Evolutionary conservation across 2,113 vertebrate genomes (phyloP).

Genomic region (Vimba vimba): DNA sequence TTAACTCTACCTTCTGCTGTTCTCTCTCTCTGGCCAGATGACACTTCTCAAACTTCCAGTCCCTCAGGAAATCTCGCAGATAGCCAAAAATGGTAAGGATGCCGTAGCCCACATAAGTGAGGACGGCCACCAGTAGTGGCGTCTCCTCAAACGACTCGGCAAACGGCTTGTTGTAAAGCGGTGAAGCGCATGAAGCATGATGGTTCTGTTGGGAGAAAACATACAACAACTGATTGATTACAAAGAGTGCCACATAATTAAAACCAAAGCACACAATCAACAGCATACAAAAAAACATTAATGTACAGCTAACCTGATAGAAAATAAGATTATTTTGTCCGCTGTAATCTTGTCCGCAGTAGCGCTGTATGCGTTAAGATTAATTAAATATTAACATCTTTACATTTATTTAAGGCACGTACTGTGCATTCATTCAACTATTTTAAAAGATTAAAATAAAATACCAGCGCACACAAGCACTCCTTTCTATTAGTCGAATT

Average conservation of each 20-base stretch:
- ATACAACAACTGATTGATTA: background rate
- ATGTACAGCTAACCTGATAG: background rate
- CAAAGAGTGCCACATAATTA: background rate
- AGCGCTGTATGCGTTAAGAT: no score
- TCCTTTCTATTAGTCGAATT: no score
- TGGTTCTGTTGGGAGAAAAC: conserved; percentile 74
- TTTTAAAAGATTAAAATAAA: no score
- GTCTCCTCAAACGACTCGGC: conserved; percentile 94
- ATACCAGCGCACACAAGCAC: no score
- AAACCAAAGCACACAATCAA: background rate
- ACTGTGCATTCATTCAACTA: no score
- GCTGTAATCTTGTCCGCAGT: no score
- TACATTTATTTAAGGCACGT: no score
- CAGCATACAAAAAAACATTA: background rate
- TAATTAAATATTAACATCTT: no score
- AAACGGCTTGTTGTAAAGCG: conserved; percentile 89
- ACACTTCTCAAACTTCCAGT: conserved; percentile 95
- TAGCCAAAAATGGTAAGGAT: conserved; percentile 97
- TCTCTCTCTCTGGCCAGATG: conserved; percentile 90
- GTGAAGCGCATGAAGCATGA: conserved; percentile 81
- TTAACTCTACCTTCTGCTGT: conserved; percentile 85
- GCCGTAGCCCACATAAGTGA: conserved; percentile 96
- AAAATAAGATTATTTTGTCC: background rate
- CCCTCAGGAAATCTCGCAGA: conserved; percentile 92
- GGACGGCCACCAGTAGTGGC: conserved; percentile 92